A percentile compares a stretch with the other conserved stretches of the same genome.
Conservation (phyloP, 2,113 vertebrate genomes). For the Indicator indicator region DNA sequence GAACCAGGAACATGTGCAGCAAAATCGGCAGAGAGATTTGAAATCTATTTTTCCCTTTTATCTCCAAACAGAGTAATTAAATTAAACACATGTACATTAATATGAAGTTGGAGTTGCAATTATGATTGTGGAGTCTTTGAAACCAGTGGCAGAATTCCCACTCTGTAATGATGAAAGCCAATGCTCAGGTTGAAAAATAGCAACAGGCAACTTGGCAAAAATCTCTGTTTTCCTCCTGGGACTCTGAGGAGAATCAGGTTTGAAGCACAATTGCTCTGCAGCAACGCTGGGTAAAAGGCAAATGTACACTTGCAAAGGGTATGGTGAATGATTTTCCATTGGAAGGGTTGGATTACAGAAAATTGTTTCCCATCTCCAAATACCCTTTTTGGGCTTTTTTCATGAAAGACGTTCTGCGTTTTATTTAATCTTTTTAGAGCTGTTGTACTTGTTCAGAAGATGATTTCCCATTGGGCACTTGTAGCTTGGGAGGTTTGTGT, state of each 20-base stretch:
- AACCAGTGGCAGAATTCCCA: constrained; percentile 61
- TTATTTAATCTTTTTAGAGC: background rate
- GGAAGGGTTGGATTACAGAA: background rate
- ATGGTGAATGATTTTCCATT: background rate
- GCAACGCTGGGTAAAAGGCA: background rate
- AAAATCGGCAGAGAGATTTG: constrained; percentile 54
- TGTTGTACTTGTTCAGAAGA: background rate
- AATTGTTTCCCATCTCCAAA: background rate
- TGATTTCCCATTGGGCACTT: background rate
- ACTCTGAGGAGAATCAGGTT: constrained; percentile 10
- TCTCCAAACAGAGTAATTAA: constrained; percentile 66
- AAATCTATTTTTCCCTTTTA: constrained; percentile 53
- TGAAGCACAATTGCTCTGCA: background rate
- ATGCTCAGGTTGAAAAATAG: constrained; percentile 46
- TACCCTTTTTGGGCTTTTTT: background rate
- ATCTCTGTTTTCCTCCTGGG: constrained; percentile 41
- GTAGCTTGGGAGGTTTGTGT: fast-evolving
- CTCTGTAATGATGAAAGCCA: constrained; percentile 59
- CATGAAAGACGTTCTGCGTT: background rate
- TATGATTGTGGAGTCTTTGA: constrained; percentile 53
- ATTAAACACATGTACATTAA: constrained; percentile 64
- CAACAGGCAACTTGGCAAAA: constrained; percentile 54
- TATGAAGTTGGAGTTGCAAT: constrained; percentile 46
- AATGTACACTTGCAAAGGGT: background rate
- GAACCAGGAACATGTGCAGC: constrained; percentile 30